Evolutionary conservation across 2,888 invertebrate genomes (phyloP).

Genomic region (Spialia ferax): DNA sequence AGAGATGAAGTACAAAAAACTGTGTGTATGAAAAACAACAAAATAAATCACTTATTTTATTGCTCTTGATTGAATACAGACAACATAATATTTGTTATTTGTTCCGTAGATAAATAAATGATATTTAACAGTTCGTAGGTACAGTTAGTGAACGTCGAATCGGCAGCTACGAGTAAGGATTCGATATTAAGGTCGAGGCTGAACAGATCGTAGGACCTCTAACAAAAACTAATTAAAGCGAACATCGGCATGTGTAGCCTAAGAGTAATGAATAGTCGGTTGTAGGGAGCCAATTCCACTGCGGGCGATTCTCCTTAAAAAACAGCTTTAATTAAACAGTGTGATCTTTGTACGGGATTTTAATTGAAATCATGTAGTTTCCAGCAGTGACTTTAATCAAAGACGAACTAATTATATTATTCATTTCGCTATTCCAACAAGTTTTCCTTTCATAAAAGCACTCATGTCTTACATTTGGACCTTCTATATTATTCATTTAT

Average conservation of each 20-base stretch:
- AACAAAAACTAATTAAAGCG: slow-evolving; percentile 80
- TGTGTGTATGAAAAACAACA: too few relatives aligned
- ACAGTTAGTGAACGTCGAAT: slow-evolving; percentile 42
- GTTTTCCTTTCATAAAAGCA: neutral
- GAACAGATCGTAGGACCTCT: slow-evolving; percentile 59
- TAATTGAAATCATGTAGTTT: slow-evolving; percentile 59
- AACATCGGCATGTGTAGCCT: slow-evolving; percentile 74
- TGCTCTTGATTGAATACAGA: neutral
- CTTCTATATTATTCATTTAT: neutral
- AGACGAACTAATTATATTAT: slow-evolving; percentile 14
- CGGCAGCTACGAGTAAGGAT: slow-evolving; percentile 47
- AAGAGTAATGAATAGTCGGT: slow-evolving; percentile 73
- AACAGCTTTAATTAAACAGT: slow-evolving; percentile 72
- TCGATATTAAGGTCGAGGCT: slow-evolving; percentile 53
- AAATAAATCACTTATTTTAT: too few relatives aligned
- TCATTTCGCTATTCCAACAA: neutral
- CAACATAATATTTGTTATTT: neutral
- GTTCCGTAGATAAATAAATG: neutral
- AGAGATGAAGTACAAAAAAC: too few relatives aligned
- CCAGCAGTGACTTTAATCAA: slow-evolving; percentile 21
- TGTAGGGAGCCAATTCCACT: slow-evolving; percentile 53
- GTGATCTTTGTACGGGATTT: slow-evolving; percentile 59
- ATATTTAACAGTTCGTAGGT: slow-evolving; percentile 6
- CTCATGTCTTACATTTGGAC: neutral
- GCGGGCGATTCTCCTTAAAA: slow-evolving; percentile 59